These are phyloP conservation scores for Pampusana beccarii DNA, from an alignment of 2,113 vertebrate genomes.

Conservation along the genomic window DNA sequence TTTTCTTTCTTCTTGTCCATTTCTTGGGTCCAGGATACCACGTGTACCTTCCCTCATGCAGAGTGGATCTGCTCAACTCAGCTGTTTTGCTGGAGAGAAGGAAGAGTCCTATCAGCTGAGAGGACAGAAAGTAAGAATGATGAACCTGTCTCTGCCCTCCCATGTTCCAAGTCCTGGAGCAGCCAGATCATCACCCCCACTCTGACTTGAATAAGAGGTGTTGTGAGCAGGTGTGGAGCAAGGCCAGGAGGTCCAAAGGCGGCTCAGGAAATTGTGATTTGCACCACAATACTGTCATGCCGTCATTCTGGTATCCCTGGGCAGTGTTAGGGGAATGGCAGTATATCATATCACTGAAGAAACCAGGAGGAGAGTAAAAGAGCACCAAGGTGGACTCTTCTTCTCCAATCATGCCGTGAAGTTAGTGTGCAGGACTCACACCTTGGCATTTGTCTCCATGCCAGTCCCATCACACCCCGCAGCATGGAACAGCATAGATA, in stretches of 20 bases:
- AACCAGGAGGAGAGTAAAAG: not conserved
- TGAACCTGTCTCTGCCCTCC: not conserved
- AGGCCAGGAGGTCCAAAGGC: not conserved
- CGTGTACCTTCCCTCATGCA: not conserved
- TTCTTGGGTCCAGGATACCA: not conserved
- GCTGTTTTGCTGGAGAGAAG: not conserved
- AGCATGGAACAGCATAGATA: not conserved
- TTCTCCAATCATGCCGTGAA: not conserved
- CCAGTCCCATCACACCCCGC: rapidly evolving
- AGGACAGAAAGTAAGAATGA: not conserved
- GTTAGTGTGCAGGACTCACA: not conserved
- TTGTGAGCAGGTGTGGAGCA: not conserved
- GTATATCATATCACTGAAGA: not conserved
- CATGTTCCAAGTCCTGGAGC: not conserved
- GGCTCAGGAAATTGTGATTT: not conserved
- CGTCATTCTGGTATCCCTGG: not conserved
- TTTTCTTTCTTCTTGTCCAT: not conserved
- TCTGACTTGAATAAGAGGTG: not conserved
- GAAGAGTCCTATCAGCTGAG: not conserved
- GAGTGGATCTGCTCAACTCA: not conserved
- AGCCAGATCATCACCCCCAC: not conserved
- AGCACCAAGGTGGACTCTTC: not conserved
- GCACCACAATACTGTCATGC: not conserved
- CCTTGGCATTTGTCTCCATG: rapidly evolving
- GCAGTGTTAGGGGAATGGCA: not conserved